Conservation (phyloP, 2,113 vertebrate species). For the Oceanites oceanicus region DNA sequence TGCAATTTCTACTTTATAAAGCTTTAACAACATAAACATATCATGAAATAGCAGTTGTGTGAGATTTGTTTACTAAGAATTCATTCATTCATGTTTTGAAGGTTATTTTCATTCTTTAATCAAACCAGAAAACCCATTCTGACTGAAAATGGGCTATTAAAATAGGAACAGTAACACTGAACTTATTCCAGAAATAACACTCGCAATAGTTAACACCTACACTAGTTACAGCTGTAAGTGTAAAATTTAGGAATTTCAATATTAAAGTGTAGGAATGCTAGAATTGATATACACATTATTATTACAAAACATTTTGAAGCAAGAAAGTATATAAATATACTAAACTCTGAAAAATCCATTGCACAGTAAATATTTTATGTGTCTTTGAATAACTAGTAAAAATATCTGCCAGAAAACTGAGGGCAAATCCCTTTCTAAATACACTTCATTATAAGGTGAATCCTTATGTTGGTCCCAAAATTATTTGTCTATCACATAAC, state of each 20-base stretch:
- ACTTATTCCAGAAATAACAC: not conserved
- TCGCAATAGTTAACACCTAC: not conserved
- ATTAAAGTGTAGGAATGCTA: not conserved
- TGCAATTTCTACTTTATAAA: not conserved
- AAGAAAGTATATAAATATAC: not conserved
- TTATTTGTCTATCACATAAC: not conserved
- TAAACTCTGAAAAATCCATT: not conserved
- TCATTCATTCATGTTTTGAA: not conserved
- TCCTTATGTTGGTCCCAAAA: not conserved
- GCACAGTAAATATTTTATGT: not conserved
- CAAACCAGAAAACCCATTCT: not conserved
- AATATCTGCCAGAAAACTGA: not conserved
- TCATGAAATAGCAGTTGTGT: not conserved
- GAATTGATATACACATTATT: not conserved
- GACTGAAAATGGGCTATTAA: not conserved
- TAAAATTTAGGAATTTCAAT: not conserved
- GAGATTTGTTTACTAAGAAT: not conserved
- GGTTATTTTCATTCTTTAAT: not conserved
- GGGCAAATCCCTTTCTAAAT: not conserved
- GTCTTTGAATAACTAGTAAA: not conserved
- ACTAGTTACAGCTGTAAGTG: not conserved
- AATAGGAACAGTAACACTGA: not conserved
- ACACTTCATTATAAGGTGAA: not conserved
- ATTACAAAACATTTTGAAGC: not conserved
- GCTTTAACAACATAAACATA: not conserved